These are phyloP conservation scores for Colletes latitarsis DNA, from an alignment of 1,140 invertebrate genomes.

Conservation along the genomic window DNA sequence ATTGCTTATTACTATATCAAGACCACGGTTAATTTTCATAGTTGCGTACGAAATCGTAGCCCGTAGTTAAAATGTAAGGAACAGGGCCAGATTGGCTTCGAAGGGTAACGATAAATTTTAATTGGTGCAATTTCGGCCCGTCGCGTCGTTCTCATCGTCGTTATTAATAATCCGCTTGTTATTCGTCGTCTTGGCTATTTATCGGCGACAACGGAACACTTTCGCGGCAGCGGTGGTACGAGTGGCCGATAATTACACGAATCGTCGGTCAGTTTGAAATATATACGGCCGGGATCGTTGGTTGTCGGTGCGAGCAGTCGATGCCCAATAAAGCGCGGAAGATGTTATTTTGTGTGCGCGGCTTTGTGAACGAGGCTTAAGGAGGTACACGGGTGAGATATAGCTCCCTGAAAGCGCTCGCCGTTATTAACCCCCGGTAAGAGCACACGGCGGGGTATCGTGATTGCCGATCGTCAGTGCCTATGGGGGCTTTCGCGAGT, in stretches of 20 bases:
- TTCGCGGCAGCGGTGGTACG: slow-evolving; percentile 7
- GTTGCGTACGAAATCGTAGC: too few relatives aligned
- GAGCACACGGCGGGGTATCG: slow-evolving; percentile 59
- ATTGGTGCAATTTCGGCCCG: neutral
- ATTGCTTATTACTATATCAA: too few relatives aligned
- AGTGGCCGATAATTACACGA: slow-evolving; percentile 45
- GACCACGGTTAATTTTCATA: too few relatives aligned
- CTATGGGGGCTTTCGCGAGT: slow-evolving; percentile 46
- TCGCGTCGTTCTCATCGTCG: slow-evolving; percentile 11
- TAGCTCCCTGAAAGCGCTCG: slow-evolving; percentile 64
- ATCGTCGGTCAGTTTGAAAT: slow-evolving; percentile 19
- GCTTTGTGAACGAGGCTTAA: slow-evolving; percentile 59
- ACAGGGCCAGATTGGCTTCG: neutral
- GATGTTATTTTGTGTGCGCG: slow-evolving; percentile 50
- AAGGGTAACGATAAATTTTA: neutral
- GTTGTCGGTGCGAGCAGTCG: neutral
- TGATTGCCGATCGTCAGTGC: slow-evolving; percentile 67
- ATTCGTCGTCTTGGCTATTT: slow-evolving; percentile 40
- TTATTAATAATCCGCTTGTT: slow-evolving; percentile 47
- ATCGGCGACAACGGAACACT: slow-evolving; percentile 45
- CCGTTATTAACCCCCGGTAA: slow-evolving; percentile 67
- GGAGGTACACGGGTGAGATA: slow-evolving; percentile 61
- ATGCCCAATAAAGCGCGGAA: slow-evolving; percentile 49
- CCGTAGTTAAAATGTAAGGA: too few relatives aligned
- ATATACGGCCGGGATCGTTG: neutral